Evolutionary conservation across 2,113 vertebrate genomes (phyloP), one percentile per base, ranked within the genome.

Genomic region (Corynorhinus townsendii): DNA sequence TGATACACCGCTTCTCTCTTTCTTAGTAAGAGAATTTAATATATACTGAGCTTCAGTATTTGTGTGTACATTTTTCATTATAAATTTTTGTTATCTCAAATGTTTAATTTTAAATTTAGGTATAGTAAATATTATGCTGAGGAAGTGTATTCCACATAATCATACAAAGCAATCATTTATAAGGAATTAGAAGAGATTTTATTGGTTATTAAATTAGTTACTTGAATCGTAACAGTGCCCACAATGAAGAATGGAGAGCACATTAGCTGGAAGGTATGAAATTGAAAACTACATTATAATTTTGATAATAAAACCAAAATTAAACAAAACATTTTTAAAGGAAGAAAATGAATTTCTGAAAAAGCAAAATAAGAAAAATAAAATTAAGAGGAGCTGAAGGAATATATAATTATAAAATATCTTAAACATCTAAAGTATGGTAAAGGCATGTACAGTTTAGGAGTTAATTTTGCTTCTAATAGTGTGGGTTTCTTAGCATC

Each of bases 181-280:
- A 76, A 95, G 73, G 83, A 94, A 95, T 96, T 96, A 95, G 94
- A 90, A 90, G 47, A 86, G 92, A 93, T 75, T 97, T 95, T 95
- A 75, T 95, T 94, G 54, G 85, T 94, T 95, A 96, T 97, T 97
- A 96, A 96, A 95, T 96, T 94, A 95, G 75, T 64, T 82, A 91
- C 59, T 26, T 59, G 56, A 59, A 26, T 59, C 56, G 4, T 62
- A 62, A 62, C 59, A 62, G 24, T 62, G 59, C 26, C 59, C 90
- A 92, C 33, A 68, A 84, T 86, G 79, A 96, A 94, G 73, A 97
- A 93, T 64, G 69, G 89, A 94, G 68, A 35, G 12, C 28, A 8
- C 66, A 94, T 95, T 97, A 91, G n/a, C 89, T 84, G 20, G 79
- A 92, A 96, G 90, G 94, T 93, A 80, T 95, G 94, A 97, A 96